A percentile compares a stretch with the other conserved stretches of the same genome.
Conservation (phyloP, 2,888 invertebrate genomes). For the Ferrisia virgata region DNA sequence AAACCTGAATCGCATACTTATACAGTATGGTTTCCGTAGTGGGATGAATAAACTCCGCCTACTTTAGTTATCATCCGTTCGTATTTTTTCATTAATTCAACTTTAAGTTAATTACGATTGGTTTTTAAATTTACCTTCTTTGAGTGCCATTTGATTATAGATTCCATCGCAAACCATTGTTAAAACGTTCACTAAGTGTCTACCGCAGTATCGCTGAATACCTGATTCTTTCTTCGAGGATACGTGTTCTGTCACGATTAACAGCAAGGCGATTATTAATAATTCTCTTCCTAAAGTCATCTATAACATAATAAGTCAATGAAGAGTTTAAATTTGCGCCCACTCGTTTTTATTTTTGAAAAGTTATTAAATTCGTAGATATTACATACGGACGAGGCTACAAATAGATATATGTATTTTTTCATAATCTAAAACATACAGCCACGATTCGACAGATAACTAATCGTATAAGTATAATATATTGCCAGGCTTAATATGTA, state of each 20-base stretch:
- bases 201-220: constrained; percentile 35
- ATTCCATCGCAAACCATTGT: constrained; percentile 41
- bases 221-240: neutral
- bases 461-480: too few relatives aligned
- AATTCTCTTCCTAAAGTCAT: neutral
- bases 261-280: neutral
- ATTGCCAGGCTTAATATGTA: too few relatives aligned
- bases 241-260: neutral
- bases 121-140: constrained; percentile 18
- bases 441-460: too few relatives aligned
- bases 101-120: neutral
- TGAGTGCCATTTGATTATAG: constrained; percentile 35
- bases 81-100: neutral
- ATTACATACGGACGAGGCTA: too few relatives aligned
- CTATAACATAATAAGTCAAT: neutral
- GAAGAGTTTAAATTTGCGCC: neutral
- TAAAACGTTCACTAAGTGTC: constrained; percentile 39
- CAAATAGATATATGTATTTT: too few relatives aligned
- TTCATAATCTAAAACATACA: too few relatives aligned
- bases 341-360: neutral
- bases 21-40: neutral
- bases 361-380: neutral
- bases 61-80: neutral
- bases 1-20: neutral
- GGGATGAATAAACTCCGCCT: neutral